Evolutionary conservation across 2,113 vertebrate genomes (phyloP).

Genomic region (Pterocles burchelli): DNA sequence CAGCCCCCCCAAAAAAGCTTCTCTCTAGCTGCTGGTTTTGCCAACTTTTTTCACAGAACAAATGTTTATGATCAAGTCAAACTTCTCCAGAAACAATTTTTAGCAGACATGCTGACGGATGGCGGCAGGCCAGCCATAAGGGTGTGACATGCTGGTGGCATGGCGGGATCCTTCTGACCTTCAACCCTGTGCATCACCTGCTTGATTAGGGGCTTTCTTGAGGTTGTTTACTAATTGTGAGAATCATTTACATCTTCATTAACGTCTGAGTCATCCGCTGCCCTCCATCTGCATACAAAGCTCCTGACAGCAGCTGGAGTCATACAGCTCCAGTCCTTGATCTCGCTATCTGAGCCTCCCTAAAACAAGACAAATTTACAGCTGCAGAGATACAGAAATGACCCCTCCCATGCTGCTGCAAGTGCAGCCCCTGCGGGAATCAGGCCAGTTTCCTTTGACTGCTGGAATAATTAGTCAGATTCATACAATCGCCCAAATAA

Average conservation of each 20-base stretch:
- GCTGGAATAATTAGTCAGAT: constrained; percentile 28
- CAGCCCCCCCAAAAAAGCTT: accelerated
- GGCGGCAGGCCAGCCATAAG: background rate
- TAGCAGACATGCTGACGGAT: background rate
- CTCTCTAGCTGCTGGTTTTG: background rate
- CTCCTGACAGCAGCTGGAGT: background rate
- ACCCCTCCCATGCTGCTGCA: background rate
- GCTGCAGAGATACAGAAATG: background rate
- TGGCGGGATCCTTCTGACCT: background rate
- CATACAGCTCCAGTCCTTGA: background rate
- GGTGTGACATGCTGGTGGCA: background rate
- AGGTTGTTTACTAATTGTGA: constrained; percentile 21
- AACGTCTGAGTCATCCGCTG: background rate
- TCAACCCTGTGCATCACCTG: background rate
- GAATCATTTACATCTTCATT: constrained; percentile 14
- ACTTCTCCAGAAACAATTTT: background rate
- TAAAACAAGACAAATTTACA: constrained; percentile 16
- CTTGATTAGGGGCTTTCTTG: constrained; percentile 31
- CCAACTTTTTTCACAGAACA: constrained; percentile 17
- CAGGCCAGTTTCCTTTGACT: background rate
- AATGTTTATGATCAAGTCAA: background rate
- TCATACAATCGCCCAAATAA: constrained; percentile 5
- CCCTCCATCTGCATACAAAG: constrained; percentile 52
- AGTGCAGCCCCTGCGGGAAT: background rate
- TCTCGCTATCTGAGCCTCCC: background rate